Conservation (phyloP, 2,888 invertebrate species). For the Nephrotoma guestfalica region DNA sequence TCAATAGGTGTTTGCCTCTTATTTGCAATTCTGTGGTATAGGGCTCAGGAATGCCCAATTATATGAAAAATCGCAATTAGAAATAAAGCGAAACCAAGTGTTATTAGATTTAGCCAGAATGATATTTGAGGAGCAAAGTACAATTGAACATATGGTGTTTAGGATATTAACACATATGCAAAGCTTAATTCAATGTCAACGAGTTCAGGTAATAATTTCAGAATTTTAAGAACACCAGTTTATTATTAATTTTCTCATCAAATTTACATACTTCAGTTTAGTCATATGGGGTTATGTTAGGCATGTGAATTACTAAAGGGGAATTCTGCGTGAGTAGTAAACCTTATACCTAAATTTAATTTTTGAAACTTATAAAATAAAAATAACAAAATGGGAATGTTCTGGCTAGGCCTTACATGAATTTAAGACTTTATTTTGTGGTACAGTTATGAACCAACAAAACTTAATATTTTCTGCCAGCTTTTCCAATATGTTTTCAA, state of each 20-base stretch:
- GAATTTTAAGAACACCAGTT: neutral
- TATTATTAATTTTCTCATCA: neutral
- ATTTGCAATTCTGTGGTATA: conserved; percentile 93
- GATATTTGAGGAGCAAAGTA: conserved; percentile 94
- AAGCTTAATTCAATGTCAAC: conserved; percentile 84
- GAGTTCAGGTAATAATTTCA: conserved; percentile 58
- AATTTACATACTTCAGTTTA: neutral
- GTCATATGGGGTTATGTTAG: no score
- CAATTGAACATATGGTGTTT: conserved; percentile 87
- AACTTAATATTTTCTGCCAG: no score
- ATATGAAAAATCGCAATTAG: conserved; percentile 87
- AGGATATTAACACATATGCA: conserved; percentile 89
- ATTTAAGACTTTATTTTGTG: no score
- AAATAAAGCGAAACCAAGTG: conserved; percentile 91
- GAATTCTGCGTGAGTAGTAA: no score
- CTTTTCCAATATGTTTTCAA: no score
- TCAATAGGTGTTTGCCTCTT: conserved; percentile 67
- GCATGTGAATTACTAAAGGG: no score
- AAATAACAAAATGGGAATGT: no score
- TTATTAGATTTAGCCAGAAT: conserved; percentile 86
- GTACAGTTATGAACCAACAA: no score
- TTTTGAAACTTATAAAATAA: no score
- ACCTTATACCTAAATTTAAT: no score
- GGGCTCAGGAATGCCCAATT: conserved; percentile 91
- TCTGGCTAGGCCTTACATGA: no score